Evolutionary conservation across 2,113 vertebrate species (phyloP).

Genomic region (Corythaeola cristata): DNA sequence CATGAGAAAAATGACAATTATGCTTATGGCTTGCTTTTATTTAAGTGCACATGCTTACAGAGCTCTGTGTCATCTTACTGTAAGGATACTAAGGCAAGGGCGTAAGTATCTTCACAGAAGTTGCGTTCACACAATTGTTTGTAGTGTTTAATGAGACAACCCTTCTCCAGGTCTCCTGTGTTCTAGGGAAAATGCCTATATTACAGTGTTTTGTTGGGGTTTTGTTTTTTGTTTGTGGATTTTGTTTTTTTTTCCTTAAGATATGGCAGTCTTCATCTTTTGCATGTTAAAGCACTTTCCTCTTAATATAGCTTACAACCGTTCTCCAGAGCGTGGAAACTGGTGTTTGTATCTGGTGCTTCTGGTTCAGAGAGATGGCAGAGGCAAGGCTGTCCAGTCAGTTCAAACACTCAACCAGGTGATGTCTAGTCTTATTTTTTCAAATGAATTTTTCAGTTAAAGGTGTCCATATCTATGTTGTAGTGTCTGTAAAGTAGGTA

Average conservation of each 20-base stretch:
- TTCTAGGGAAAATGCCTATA: rapidly evolving
- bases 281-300: background rate
- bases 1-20: background rate
- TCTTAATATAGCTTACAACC: background rate
- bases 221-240: too few relatives aligned
- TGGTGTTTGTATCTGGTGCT: background rate
- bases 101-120: background rate
- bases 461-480: background rate
- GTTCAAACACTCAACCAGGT: background rate
- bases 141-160: background rate
- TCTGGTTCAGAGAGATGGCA: background rate
- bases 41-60: rapidly evolving
- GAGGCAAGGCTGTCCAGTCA: background rate
- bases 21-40: background rate
- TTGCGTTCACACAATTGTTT: background rate
- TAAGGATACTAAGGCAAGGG: background rate
- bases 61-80: background rate
- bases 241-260: background rate
- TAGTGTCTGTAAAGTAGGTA: background rate
- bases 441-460: background rate
- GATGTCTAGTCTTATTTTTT: background rate
- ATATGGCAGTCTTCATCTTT: background rate
- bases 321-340: background rate
- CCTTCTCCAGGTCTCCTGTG: background rate
- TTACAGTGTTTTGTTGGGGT: background rate